phyloP scores from a whole-genome alignment of 1,140 invertebrate species.

The Microplitis mediator region DNA sequence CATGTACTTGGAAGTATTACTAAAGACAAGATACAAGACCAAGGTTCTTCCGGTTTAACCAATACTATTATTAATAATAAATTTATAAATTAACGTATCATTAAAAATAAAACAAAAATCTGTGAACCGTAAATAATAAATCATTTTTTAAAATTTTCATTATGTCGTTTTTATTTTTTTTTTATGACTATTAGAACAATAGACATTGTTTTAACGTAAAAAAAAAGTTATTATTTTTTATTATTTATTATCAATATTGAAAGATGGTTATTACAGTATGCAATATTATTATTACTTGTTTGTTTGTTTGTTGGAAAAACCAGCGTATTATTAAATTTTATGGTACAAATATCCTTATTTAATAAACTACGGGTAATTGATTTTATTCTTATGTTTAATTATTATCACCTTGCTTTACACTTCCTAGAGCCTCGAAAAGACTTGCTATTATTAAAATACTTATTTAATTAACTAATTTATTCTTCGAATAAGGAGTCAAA shows the following conservation, averaged over 20 bases:
- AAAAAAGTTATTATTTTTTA: no score
- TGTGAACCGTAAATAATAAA: no score
- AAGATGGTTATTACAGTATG: background rate
- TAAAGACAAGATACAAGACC: slow-evolving; percentile 2
- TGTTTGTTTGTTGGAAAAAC: background rate
- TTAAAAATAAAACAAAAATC: no score
- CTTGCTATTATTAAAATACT: background rate
- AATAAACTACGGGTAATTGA: background rate
- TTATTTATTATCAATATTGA: no score
- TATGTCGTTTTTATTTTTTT: no score
- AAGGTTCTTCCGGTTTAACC: background rate
- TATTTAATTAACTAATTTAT: no score
- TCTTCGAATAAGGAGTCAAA: no score
- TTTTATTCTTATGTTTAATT: slow-evolving; percentile 16
- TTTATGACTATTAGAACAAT: no score
- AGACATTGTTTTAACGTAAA: no score
- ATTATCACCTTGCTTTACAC: slow-evolving; percentile 12
- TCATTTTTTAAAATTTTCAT: no score
- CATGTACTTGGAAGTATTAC: slow-evolving; percentile 10
- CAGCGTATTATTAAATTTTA: background rate
- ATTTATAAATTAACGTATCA: no score
- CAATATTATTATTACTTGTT: background rate
- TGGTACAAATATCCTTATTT: background rate
- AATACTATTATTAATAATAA: background rate
- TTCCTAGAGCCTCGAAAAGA: slow-evolving; percentile 20